These are phyloP conservation scores for Tetraodon nigroviridis DNA, from an alignment of 2,113 vertebrate species.

Conservation along the genomic window DNA sequence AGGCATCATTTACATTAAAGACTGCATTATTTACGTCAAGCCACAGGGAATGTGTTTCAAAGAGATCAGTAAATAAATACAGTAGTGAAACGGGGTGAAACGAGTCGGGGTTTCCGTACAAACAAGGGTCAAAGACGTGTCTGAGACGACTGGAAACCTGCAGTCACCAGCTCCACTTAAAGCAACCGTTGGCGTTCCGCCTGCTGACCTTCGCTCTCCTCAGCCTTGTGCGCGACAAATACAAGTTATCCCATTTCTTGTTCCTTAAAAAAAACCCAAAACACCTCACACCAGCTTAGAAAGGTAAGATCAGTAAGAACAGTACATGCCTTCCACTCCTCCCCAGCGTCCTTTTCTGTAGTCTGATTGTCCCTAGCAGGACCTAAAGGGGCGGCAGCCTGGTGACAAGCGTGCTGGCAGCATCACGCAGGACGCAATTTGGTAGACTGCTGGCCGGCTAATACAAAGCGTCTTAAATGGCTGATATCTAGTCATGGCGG, in stretches of 20 bases:
- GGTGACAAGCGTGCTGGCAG: background rate
- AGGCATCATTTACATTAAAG: conserved; percentile 58
- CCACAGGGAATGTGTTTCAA: conserved; percentile 66
- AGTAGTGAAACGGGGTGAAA: conserved; percentile 17
- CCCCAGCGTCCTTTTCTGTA: background rate
- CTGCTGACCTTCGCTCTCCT: conserved; percentile 1
- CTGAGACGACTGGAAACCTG: conserved; percentile 74
- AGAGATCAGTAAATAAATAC: conserved; percentile 64
- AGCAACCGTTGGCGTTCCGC: conserved; percentile 51
- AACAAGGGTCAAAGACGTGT: conserved; percentile 32
- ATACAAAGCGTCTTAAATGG: too few species aligned
- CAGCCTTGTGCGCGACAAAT: conserved; percentile 27
- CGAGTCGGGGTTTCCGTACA: conserved; percentile 17
- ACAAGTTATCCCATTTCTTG: conserved; percentile 4
- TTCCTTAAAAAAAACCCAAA: conserved; percentile 17
- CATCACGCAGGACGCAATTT: too few species aligned
- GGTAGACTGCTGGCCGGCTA: too few species aligned
- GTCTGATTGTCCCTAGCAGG: conserved; percentile 50
- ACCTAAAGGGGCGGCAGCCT: conserved; percentile 2
- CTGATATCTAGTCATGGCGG: too few species aligned
- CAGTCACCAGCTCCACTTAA: conserved; percentile 70
- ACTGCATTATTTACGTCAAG: conserved; percentile 51
- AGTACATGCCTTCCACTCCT: background rate
- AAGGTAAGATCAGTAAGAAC: conserved; percentile 5
- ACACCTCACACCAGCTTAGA: conserved; percentile 22